Conservation (phyloP, 2,888 invertebrate species). For the Meganola albula region DNA sequence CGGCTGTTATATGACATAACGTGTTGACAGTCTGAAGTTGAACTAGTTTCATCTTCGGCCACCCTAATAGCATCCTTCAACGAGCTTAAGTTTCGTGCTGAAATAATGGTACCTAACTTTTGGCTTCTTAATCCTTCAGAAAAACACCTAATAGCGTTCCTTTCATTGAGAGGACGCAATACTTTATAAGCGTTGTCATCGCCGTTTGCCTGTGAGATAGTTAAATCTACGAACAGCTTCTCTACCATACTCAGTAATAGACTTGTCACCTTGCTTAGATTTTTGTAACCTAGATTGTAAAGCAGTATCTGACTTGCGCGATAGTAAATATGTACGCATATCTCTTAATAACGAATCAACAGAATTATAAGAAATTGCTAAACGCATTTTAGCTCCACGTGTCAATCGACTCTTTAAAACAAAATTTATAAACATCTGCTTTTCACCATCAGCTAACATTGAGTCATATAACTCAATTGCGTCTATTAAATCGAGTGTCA, state of each 20-base stretch:
- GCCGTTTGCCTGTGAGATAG: slow-evolving; percentile 2
- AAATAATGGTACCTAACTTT: slow-evolving; percentile 9
- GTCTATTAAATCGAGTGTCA: not conserved
- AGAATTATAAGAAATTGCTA: slow-evolving; percentile 1
- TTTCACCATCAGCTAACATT: not conserved
- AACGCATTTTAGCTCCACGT: slow-evolving; percentile 2
- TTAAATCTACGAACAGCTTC: slow-evolving; percentile 4
- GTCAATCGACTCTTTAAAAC: slow-evolving; percentile 2
- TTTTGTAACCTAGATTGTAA: slow-evolving; percentile 4
- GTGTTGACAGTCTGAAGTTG: not conserved
- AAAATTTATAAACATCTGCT: not conserved
- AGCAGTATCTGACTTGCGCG: slow-evolving; percentile 1
- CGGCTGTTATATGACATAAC: not conserved
- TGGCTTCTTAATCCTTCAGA: not conserved
- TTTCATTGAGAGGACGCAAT: slow-evolving; percentile 6
- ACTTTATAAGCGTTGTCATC: slow-evolving; percentile 2
- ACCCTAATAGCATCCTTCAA: slow-evolving; percentile 5
- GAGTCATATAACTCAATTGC: not conserved
- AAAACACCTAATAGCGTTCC: not conserved
- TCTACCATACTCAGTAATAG: slow-evolving; percentile 6
- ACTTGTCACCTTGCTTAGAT: slow-evolving; percentile 1
- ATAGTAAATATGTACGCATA: slow-evolving; percentile 6
- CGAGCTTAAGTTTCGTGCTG: slow-evolving; percentile 3
- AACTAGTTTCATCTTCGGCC: slow-evolving; percentile 5
- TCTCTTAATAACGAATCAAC: slow-evolving; percentile 1